Percentiles rank a stretch among this genome's conserved stretches.
Evolutionary conservation across 2,797 vertebrate genomes (phyloP).

Genomic region (Nyctibius grandis): DNA sequence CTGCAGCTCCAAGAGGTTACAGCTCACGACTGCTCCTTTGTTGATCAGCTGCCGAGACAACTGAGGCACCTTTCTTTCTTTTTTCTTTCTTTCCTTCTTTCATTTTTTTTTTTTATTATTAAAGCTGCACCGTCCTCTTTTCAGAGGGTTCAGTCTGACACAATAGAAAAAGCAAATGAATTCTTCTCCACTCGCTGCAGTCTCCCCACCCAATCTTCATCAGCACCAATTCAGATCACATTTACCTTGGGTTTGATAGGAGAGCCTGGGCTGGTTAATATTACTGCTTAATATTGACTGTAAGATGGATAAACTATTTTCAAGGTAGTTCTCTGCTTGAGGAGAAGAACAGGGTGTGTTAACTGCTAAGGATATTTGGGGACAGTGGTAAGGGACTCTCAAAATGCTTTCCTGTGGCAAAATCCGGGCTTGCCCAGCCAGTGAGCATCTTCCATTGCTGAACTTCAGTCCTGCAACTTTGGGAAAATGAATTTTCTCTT

Average conservation of each 20-base stretch:
- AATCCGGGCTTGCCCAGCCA: neutral
- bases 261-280: conserved; percentile 47
- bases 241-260: conserved; percentile 9
- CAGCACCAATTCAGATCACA: neutral
- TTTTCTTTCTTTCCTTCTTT: conserved; percentile 47
- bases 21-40: conserved; percentile 97
- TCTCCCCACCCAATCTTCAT: neutral
- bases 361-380: neutral
- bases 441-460: neutral
- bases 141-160: neutral
- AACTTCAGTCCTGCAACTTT: neutral
- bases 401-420: neutral
- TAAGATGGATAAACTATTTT: conserved; percentile 31
- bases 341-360: conserved; percentile 18
- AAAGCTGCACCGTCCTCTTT: conserved; percentile 71
- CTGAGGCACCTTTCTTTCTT: conserved; percentile 79
- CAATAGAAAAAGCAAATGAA: conserved; percentile 31
- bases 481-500: neutral
- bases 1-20: conserved; percentile 97
- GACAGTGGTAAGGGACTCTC: neutral
- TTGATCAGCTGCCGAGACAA: conserved; percentile 92
- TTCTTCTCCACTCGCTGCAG: neutral
- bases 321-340: conserved; percentile 30
- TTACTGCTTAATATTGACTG: conserved; percentile 45
- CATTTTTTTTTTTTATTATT: conserved; percentile 57